A percentile compares a stretch with the other conserved stretches of the same genome.
phyloP scores from a whole-genome alignment of 2,888 invertebrate species.

The Papilio elwesi region DNA sequence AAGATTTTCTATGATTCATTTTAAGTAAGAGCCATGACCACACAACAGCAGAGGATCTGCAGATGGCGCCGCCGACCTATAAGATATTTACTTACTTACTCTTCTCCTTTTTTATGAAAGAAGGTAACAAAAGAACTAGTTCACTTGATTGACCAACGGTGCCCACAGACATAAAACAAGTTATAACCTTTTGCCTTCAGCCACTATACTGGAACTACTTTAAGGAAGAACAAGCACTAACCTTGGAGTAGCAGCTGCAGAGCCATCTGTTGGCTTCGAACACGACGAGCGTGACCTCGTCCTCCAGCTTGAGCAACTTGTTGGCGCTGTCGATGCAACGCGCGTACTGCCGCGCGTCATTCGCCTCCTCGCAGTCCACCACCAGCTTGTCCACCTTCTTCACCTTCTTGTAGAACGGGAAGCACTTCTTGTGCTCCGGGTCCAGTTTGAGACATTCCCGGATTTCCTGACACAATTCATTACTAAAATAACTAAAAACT shows the following conservation, averaged over 20 bases:
- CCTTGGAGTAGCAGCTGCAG: slow-evolving; percentile 90
- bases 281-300: slow-evolving; percentile 87
- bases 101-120: too few relatives aligned
- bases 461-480: slow-evolving; percentile 85
- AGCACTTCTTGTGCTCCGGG: slow-evolving; percentile 98
- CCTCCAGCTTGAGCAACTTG: slow-evolving; percentile 87
- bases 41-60: too few relatives aligned
- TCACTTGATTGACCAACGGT: too few relatives aligned
- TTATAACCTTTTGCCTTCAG: too few relatives aligned
- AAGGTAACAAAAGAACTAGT: too few relatives aligned
- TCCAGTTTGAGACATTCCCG: slow-evolving; percentile 98
- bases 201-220: too few relatives aligned
- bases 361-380: slow-evolving; percentile 85
- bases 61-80: too few relatives aligned
- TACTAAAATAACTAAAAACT: neutral
- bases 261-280: slow-evolving; percentile 90
- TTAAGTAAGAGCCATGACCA: too few relatives aligned
- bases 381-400: slow-evolving; percentile 95
- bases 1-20: too few relatives aligned
- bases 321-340: slow-evolving; percentile 89
- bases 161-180: too few relatives aligned
- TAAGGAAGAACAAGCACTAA: slow-evolving; percentile 40
- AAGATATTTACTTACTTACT: too few relatives aligned
- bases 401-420: slow-evolving; percentile 97
- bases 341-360: slow-evolving; percentile 85